Evolutionary conservation across 2,888 invertebrate genomes (phyloP), one percentile per base, ranked within the genome.

Genomic region (Galeopsomyia nigrocyanea): DNA sequence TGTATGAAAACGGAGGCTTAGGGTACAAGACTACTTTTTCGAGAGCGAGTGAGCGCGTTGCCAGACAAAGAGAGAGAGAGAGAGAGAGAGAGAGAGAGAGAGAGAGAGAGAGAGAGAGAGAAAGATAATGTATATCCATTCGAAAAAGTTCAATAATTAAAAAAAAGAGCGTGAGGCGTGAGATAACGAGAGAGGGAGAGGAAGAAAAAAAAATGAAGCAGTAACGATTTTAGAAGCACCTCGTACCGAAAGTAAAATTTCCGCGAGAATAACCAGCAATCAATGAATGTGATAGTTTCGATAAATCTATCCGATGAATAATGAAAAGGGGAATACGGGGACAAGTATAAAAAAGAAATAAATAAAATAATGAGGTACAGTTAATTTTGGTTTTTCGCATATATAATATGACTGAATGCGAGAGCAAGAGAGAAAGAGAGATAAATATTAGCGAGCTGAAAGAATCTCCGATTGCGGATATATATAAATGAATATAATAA

Each of bases 201-300:
- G 10, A 39, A 9, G 7, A 39, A 39, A 47, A n/a, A 65, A 53
- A 67, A 71, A 71, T 56, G 63, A 53, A 17, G 3, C 39, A 69
- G 75, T 75, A 75, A 69, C 79, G 78, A 78, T 80, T 82, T 82
- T 81, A 82, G 80, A 82, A 79, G 80, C 79, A 79, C 80, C 80
- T 80, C 76, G 79, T 82, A 81, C 76, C 70, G 71, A 73, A 55
- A 46, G 68, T 53, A 51, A 62, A 71, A 57, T 31, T 22, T 62
- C 57, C 58, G 47, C 63, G 76, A 77, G 77, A 65, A 76, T 78
- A 82, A 80, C 79, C 82, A 82, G 82, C 82, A 83, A 84, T 84
- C 82, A 84, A 84, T 78, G 81, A 39, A 83, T 84, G 82, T 85
- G 84, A 85, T 85, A 84, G 83, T 78, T 39, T 78, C 77, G 77